Evolutionary conservation across 2,113 vertebrate genomes (phyloP).

Genomic region (Ciconia stormi): DNA sequence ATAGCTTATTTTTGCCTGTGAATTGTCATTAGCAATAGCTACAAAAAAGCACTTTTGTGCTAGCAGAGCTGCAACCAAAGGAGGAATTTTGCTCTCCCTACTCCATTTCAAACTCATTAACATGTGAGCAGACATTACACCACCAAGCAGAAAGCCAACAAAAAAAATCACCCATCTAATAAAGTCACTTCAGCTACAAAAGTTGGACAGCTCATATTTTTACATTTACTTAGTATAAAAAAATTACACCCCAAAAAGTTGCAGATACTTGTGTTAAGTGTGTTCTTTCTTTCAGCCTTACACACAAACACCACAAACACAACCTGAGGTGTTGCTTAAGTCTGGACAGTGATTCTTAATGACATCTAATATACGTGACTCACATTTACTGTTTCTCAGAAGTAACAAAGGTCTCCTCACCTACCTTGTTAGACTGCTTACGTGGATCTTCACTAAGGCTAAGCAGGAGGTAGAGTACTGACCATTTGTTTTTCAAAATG

Average conservation of each 20-base stretch:
- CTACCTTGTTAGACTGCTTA: constrained; percentile 88
- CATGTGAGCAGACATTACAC: background rate
- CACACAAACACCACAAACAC: background rate
- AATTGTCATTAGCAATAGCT: background rate
- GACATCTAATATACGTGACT: background rate
- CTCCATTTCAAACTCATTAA: background rate
- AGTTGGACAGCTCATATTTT: background rate
- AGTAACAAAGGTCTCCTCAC: background rate
- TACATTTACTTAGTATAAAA: background rate
- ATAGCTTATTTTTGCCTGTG: background rate
- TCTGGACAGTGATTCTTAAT: background rate
- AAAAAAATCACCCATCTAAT: background rate
- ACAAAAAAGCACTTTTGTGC: background rate
- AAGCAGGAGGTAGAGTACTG: constrained; percentile 94
- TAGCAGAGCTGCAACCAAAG: background rate
- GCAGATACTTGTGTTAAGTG: background rate
- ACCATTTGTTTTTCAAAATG: constrained; percentile 95
- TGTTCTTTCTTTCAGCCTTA: background rate
- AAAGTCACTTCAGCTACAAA: background rate
- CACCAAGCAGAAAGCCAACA: background rate
- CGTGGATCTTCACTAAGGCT: constrained; percentile 96
- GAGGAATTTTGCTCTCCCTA: background rate
- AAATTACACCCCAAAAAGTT: background rate
- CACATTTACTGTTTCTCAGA: background rate
- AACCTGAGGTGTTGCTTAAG: background rate